Evolutionary conservation across 2,113 vertebrate species (phyloP).

Genomic region (Amblyopsis rosae): DNA sequence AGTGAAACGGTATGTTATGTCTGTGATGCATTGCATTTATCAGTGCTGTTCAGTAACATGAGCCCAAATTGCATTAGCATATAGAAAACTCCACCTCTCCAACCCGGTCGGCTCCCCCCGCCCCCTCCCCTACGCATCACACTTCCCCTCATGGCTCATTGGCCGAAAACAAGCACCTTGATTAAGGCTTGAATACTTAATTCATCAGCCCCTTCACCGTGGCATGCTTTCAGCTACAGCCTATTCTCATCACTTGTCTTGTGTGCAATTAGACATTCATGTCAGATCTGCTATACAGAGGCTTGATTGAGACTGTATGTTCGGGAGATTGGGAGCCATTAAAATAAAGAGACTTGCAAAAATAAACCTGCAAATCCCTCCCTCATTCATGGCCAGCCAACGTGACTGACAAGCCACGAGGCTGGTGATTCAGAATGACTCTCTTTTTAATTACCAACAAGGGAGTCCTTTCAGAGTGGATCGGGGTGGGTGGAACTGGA

Average conservation of each 20-base stretch:
- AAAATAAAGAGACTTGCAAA: conserved; percentile 57
- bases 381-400: conserved; percentile 60
- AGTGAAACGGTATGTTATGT: not conserved
- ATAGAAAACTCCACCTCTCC: conserved; percentile 55
- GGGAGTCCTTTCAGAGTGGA: conserved; percentile 70
- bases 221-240: conserved; percentile 72
- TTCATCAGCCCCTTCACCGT: conserved; percentile 76
- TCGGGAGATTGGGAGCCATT: conserved; percentile 67
- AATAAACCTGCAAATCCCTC: conserved; percentile 53
- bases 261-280: conserved; percentile 79
- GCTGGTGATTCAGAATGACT: conserved; percentile 42
- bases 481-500: conserved; percentile 62
- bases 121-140: conserved; percentile 31
- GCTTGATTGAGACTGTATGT: conserved; percentile 77
- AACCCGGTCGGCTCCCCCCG: conserved; percentile 1
- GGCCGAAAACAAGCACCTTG: conserved; percentile 81
- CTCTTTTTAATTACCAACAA: conserved; percentile 62
- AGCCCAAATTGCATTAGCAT: conserved; percentile 77
- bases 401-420: conserved; percentile 34
- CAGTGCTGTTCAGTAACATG: conserved; percentile 59
- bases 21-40: conserved; percentile 26
- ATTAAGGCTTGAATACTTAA: conserved; percentile 81
- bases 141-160: conserved; percentile 70
- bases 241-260: conserved; percentile 76
- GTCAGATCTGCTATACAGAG: conserved; percentile 70